Evolutionary conservation across 92 coral and sea anemone genomes (phyloP).

Genomic region (Muricea muricata): DNA sequence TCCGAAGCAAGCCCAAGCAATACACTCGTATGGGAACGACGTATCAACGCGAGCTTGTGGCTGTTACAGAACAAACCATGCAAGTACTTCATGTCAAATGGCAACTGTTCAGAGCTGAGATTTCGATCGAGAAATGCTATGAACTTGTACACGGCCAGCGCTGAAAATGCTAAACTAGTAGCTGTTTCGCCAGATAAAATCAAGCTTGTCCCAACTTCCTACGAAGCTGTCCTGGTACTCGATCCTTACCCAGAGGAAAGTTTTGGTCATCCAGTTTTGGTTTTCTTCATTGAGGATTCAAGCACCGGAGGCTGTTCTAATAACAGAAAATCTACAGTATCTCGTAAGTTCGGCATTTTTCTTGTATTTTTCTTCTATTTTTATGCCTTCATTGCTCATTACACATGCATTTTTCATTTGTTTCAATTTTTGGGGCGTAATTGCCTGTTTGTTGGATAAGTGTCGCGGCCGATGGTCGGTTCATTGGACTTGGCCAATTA

Average conservation of each 20-base stretch:
- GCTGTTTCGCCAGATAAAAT: slow-evolving; percentile 77
- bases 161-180: slow-evolving; percentile 49
- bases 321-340: slow-evolving; percentile 65
- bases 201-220: slow-evolving; percentile 60
- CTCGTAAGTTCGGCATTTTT: slow-evolving; percentile 70
- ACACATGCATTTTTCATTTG: not conserved
- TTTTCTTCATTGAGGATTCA: slow-evolving; percentile 79
- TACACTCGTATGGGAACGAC: slow-evolving; percentile 69
- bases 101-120: slow-evolving; percentile 68
- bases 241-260: slow-evolving; percentile 91
- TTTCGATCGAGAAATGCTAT: slow-evolving; percentile 64
- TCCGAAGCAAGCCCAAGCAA: slow-evolving; percentile 15
- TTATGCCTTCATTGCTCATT: too few species aligned
- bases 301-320: slow-evolving; percentile 63
- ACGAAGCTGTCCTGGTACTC: slow-evolving; percentile 82
- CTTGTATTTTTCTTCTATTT: not conserved
- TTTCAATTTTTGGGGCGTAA: not conserved
- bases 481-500: slow-evolving; percentile 30
- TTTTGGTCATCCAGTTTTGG: slow-evolving; percentile 87
- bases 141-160: slow-evolving; percentile 84
- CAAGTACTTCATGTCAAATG: slow-evolving; percentile 63
- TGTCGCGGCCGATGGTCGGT: slow-evolving; percentile 22
- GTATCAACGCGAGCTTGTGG: slow-evolving; percentile 70
- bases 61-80: slow-evolving; percentile 73
- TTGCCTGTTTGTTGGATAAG: slow-evolving; percentile 3